These are phyloP conservation scores for Mythimna vitellina DNA, from an alignment of 2,888 invertebrate genomes.

Conservation along the genomic window DNA sequence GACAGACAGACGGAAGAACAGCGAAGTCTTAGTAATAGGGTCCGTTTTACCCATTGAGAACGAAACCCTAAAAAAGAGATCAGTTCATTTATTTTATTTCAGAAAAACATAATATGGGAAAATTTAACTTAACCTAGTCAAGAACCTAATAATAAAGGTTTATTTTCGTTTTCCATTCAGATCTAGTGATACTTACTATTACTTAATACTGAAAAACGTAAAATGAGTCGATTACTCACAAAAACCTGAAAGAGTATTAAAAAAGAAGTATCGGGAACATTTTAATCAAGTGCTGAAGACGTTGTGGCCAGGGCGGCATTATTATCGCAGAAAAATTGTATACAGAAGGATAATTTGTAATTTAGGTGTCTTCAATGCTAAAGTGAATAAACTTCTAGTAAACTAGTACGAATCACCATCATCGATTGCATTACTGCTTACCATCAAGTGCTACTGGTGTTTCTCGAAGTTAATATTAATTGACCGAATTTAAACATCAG, in stretches of 20 bases:
- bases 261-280: constrained; percentile 29
- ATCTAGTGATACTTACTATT: neutral
- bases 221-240: constrained; percentile 9
- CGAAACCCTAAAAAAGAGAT: too few species aligned
- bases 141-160: constrained; percentile 1
- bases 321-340: neutral
- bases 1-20: too few species aligned
- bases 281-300: constrained; percentile 49
- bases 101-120: neutral
- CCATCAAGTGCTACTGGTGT: too few species aligned
- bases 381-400: too few species aligned
- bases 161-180: constrained; percentile 4
- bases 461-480: too few species aligned
- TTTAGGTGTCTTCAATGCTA: neutral
- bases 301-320: neutral
- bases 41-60: too few species aligned
- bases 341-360: constrained; percentile 14
- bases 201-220: neutral
- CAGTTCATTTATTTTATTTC: too few species aligned
- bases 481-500: too few species aligned
- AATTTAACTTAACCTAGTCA: neutral
- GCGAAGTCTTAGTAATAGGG: too few species aligned
- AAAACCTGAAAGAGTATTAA: constrained; percentile 14
- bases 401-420: too few species aligned
- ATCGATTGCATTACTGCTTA: too few species aligned